Base-by-base conservation (phyloP, 1,140 invertebrate genomes). In the Archegozetes longisetosus region DNA sequence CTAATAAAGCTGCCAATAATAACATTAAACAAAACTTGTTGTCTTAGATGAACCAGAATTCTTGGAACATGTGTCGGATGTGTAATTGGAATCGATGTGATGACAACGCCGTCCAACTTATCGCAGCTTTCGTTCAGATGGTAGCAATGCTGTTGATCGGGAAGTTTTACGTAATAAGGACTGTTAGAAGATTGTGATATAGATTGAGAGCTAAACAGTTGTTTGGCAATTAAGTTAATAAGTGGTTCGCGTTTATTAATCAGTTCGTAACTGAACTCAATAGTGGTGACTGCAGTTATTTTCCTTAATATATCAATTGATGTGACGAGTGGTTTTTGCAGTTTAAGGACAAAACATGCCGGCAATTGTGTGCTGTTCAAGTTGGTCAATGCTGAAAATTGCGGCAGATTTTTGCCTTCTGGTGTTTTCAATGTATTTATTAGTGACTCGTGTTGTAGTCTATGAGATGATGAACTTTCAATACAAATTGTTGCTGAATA, bases 121-220 rank as follows among this genome's bases (percentile, higher is more conserved):
- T 67, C 68, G 14, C 79, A 80, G 63, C 80, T 80, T 61, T 47
- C 85, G 2, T 86, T 91, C 74, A 96, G 79, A 70, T 89, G 90
- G 70, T 94, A 96, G 69, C 87, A 89, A 70, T 97, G 92, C 32
- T 83, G 82, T 68, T 95, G 90, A 69, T 93, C 90, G 0, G 88
- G 87, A 26, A 95, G 74, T 85, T 80, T 91, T 75, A 59, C 64
- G 24, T 29, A 64, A 51, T 48, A 66, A 14, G 63, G 51, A 51
- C 23, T 32, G 53, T 40, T 40, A 13, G 12, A 6, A 48, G 22
- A 23, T 48, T 28, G 13, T 14, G 55, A 2, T n/a, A 22, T 13
- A 52, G 54, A 26, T 20, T 55, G 47, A 20, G 32, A 4, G n/a
- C 46, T 20, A 3, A 63, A 47, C 17, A 49, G 6, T 58, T 54